Evolutionary conservation across 2,888 invertebrate species (phyloP).

Genomic region (Eilema depressum): DNA sequence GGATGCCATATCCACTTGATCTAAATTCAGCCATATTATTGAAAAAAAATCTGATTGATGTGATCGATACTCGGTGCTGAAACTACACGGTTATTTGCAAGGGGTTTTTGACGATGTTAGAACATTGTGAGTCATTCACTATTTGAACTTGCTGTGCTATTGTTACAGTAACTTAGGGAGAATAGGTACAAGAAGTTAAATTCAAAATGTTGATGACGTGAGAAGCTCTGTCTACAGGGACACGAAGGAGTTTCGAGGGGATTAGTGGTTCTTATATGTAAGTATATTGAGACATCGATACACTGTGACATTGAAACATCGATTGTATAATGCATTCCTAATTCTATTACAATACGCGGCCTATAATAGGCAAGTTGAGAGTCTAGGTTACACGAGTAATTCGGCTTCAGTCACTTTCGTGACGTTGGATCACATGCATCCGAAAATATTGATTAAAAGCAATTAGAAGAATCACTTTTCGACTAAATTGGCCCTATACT

Average conservation of each 20-base stretch:
- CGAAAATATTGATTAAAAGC: conserved; percentile 64
- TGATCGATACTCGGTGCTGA: background rate
- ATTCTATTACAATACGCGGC: conserved; percentile 60
- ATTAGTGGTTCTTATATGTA: conserved; percentile 38
- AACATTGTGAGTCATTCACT: background rate
- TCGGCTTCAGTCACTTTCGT: conserved; percentile 69
- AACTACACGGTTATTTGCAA: no score
- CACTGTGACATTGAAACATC: conserved; percentile 65
- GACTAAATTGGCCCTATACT: conserved; percentile 57
- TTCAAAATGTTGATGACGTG: conserved; percentile 20
- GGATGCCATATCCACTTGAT: background rate
- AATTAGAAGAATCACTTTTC: conserved; percentile 53
- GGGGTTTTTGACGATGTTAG: background rate
- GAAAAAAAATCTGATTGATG: background rate
- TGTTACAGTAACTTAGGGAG: no score
- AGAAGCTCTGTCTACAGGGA: conserved; percentile 33
- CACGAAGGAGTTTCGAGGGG: conserved; percentile 28
- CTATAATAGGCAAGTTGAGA: conserved; percentile 57
- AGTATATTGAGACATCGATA: conserved; percentile 57
- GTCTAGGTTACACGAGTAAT: conserved; percentile 68
- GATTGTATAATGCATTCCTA: conserved; percentile 58
- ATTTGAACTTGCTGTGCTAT: background rate
- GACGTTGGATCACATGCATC: conserved; percentile 59
- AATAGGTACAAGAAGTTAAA: background rate
- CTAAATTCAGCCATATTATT: background rate